Conservation (phyloP, 2,888 invertebrate species). For the Drosophila austrosaltans region DNA sequence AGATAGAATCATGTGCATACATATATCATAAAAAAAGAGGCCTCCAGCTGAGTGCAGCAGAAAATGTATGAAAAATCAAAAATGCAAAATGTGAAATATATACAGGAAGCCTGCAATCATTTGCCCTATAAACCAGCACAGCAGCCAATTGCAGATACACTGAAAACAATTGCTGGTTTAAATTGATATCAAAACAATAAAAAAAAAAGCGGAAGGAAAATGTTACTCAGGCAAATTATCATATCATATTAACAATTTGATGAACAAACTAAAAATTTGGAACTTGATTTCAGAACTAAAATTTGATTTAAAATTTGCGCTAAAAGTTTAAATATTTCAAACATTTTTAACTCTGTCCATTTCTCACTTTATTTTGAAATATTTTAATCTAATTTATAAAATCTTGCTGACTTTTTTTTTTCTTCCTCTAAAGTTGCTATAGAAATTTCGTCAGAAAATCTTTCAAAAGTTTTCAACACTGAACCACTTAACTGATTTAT, state of each 20-base stretch:
- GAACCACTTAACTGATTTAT: too few relatives aligned
- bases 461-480: too few relatives aligned
- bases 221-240: background rate
- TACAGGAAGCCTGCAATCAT: conserved; percentile 13
- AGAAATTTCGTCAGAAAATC: too few relatives aligned
- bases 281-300: too few relatives aligned
- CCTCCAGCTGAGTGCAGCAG: conserved; percentile 14
- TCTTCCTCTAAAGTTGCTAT: too few relatives aligned
- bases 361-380: too few relatives aligned
- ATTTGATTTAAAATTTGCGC: too few relatives aligned
- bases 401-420: too few relatives aligned
- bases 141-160: conserved; percentile 5
- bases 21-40: conserved; percentile 5
- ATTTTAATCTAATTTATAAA: too few relatives aligned
- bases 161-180: conserved; percentile 2
- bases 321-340: too few relatives aligned
- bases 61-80: conserved; percentile 12
- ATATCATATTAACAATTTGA: background rate
- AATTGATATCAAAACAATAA: background rate
- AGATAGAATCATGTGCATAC: background rate
- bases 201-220: background rate
- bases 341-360: too few relatives aligned
- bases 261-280: too few relatives aligned
- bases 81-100: conserved; percentile 32
- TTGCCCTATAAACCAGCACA: conserved; percentile 8